A percentile compares a stretch with the other conserved stretches of the same genome.
These are phyloP conservation scores for Paramisgurnus dabryanus DNA, from an alignment of 2,113 vertebrate species.

Conservation along the genomic window DNA sequence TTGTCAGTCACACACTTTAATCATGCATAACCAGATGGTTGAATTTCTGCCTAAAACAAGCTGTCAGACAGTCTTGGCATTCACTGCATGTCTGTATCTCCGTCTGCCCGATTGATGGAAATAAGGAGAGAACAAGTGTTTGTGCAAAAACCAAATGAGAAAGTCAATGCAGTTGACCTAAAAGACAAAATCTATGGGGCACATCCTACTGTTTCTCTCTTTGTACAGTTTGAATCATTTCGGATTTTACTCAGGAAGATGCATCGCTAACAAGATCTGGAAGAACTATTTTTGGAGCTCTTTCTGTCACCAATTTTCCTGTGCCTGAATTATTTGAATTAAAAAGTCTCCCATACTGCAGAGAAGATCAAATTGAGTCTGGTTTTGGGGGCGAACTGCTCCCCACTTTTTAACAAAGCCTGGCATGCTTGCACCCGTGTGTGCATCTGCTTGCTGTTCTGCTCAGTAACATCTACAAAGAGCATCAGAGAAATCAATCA, in stretches of 20 bases:
- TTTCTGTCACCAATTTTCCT: constrained; percentile 17
- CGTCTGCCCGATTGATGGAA: constrained; percentile 17
- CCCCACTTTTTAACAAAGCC: not conserved
- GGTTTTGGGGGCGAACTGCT: not conserved
- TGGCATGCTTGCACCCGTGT: not conserved
- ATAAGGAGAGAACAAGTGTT: constrained; percentile 33
- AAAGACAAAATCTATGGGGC: constrained; percentile 42
- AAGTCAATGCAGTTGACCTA: constrained; percentile 31
- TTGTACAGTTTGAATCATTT: constrained; percentile 7
- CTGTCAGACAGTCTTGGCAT: constrained; percentile 5
- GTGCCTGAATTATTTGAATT: constrained; percentile 32
- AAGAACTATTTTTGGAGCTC: not conserved
- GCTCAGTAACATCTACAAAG: not conserved
- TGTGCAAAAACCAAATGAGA: constrained; percentile 26
- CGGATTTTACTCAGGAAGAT: constrained; percentile 15
- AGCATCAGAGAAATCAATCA: not conserved
- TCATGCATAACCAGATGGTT: constrained; percentile 5
- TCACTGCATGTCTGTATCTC: constrained; percentile 10
- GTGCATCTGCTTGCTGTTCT: not conserved
- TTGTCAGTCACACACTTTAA: constrained; percentile 9
- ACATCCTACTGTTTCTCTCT: constrained; percentile 13
- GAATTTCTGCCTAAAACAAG: not conserved
- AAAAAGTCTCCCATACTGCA: not conserved
- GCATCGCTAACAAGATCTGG: constrained; percentile 47
- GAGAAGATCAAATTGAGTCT: not conserved